Percentiles rank a stretch among this genome's conserved stretches.
Conservation (phyloP, 2,797 vertebrate species). For the Anomalospiza imberbis region DNA sequence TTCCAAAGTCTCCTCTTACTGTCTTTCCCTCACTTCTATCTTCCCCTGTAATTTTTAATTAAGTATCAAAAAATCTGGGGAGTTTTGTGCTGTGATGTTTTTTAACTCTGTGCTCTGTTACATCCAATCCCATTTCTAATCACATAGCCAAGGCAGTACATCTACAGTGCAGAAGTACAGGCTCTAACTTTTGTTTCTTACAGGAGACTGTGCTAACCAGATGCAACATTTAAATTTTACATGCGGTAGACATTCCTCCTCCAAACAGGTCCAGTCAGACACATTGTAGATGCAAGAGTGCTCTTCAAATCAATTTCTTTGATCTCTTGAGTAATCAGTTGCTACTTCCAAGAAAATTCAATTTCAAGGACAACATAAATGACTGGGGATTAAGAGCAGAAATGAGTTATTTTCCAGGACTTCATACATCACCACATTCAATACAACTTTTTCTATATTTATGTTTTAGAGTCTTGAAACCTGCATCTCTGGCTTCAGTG, state of each 20-base stretch:
- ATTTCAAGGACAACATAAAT: not conserved
- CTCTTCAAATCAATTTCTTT: not conserved
- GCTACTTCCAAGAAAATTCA: not conserved
- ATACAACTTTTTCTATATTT: not conserved
- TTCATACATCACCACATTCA: not conserved
- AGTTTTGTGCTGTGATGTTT: not conserved
- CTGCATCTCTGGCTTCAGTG: not conserved
- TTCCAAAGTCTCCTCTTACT: not conserved
- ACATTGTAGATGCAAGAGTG: not conserved
- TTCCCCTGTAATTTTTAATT: not conserved
- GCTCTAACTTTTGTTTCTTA: not conserved
- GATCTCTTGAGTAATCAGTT: not conserved
- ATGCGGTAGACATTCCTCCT: not conserved
- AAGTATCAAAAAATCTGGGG: not conserved
- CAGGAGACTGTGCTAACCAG: not conserved
- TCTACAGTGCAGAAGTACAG: not conserved
- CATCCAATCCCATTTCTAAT: not conserved
- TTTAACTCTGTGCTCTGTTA: not conserved
- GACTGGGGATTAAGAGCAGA: not conserved
- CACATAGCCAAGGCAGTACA: not conserved
- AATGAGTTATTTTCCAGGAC: not conserved
- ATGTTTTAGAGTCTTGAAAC: not conserved
- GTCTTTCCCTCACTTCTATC: not conserved
- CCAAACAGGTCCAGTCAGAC: not conserved
- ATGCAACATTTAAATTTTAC: not conserved